Evolutionary conservation across 1,140 invertebrate genomes (phyloP), one percentile per base, ranked within the genome.

Genomic region (Lepidotrigona ventralis): DNA sequence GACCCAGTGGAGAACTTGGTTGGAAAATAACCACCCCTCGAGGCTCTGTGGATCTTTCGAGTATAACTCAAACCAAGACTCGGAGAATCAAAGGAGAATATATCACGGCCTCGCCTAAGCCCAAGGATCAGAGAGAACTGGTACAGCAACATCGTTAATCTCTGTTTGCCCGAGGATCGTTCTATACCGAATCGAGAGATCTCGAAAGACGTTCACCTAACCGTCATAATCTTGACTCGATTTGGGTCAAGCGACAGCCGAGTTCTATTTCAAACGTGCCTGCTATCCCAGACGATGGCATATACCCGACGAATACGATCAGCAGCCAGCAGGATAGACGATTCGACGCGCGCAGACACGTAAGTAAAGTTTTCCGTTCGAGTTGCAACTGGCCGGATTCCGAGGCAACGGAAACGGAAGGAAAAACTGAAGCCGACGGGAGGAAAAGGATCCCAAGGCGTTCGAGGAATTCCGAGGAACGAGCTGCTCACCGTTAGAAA

Each of bases 401-500:
- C 17, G 9, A 11, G 2, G 19, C 1, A 21, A 19, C 8, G 23
- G 0, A 46, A 8, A 8, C 33, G 39, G 39, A 46, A 2, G 8
- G 23, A 68, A 64, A 73, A 51, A 23, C 29, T 26, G 15, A 12
- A n/a, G 9, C 39, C 17, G 21, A 23, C 12, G 11, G 11, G 39
- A 26, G 8, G 2, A 60, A 46, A 39, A 6, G 51, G 77, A 80
- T 84, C 81, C 39, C 66, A 63, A 64, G 56, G 54, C 26, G 29
- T 73, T 33, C 58, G 23, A 60, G 9, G 58, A 76, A 87, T 88
- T 74, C 39, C 83, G 63, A 33, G 33, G 63, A 75, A 6, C 82
- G 85, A 85, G 74, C 56, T 70, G 33, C 39, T 46, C 8, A 39
- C 83, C 75, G 83, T 87, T 88, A 81, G 70, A 14, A 14, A 1